Percentiles rank a stretch among this genome's conserved stretches.
Conservation (phyloP, 2,113 vertebrate species). For the Solea senegalensis region DNA sequence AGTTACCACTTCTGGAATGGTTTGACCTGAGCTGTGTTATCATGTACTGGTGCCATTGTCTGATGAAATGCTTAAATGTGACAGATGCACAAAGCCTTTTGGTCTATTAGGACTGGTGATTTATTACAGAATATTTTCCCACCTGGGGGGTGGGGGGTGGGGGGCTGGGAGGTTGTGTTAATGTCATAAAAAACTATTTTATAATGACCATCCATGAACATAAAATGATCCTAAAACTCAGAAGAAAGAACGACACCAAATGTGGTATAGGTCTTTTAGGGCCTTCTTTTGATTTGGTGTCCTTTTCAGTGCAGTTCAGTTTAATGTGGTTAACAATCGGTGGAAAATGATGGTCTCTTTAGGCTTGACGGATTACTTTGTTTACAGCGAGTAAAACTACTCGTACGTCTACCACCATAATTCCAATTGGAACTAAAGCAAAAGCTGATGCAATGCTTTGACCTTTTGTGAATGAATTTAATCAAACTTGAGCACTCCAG, state of each 20-base stretch:
- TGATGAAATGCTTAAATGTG: constrained; percentile 70
- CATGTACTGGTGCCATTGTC: constrained; percentile 64
- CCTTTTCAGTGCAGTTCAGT: constrained; percentile 31
- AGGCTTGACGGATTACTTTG: constrained; percentile 57
- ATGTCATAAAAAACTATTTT: constrained; percentile 20
- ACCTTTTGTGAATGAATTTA: constrained; percentile 82
- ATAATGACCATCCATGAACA: constrained; percentile 7
- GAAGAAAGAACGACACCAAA: not conserved
- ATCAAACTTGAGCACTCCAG: constrained; percentile 86
- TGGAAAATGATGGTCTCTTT: constrained; percentile 20
- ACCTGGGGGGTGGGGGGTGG: constrained; percentile 19
- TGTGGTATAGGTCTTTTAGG: not conserved
- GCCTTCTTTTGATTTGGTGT: constrained; percentile 2
- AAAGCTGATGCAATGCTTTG: constrained; percentile 62
- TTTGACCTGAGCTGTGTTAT: constrained; percentile 74
- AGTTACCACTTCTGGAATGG: constrained; percentile 75
- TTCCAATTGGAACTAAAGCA: constrained; percentile 66
- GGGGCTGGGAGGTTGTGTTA: constrained; percentile 10
- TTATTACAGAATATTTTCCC: constrained; percentile 46
- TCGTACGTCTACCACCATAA: constrained; percentile 26
- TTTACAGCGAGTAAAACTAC: constrained; percentile 57
- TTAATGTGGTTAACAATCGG: constrained; percentile 4
- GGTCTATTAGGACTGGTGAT: constrained; percentile 49
- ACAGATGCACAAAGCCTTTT: constrained; percentile 64
- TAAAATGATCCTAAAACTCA: not conserved